A percentile compares a stretch with the other conserved stretches of the same genome.
Conservation (phyloP, 2,113 vertebrate genomes). For the Bubo scandiacus region DNA sequence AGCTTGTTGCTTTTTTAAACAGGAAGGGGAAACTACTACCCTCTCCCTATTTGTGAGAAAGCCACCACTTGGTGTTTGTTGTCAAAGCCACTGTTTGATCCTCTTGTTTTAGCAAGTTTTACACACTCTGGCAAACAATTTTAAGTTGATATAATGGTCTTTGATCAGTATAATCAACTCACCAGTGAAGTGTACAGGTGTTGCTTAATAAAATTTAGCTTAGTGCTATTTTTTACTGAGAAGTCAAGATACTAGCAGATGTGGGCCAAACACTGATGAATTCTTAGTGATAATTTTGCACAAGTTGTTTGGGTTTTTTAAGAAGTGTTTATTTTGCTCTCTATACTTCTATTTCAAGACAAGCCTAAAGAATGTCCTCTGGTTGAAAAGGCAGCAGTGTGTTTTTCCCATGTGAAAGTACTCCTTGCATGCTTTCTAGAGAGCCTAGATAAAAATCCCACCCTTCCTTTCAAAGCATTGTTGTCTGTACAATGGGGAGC, state of each 20-base stretch:
- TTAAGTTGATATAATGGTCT: neutral
- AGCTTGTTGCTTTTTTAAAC: neutral
- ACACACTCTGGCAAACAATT: neutral
- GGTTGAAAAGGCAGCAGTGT: neutral
- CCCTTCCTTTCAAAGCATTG: neutral
- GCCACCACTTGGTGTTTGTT: neutral
- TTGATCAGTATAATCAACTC: neutral
- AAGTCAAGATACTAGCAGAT: neutral
- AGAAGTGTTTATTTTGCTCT: neutral
- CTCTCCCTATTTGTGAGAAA: neutral
- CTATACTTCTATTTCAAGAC: neutral
- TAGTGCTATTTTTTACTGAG: neutral
- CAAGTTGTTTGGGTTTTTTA: too few species aligned
- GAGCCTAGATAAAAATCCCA: neutral
- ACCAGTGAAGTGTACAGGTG: neutral
- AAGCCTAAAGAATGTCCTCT: neutral
- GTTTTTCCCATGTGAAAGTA: neutral
- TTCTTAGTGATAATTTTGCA: neutral
- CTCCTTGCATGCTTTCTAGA: neutral
- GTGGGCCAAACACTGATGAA: neutral
- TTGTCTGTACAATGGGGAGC: neutral
- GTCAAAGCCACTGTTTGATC: neutral
- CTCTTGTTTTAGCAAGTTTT: neutral
- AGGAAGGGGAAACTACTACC: neutral
- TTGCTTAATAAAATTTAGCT: neutral